Evolutionary conservation across 2,113 vertebrate species (phyloP).

Genomic region (Nibea albiflora): DNA sequence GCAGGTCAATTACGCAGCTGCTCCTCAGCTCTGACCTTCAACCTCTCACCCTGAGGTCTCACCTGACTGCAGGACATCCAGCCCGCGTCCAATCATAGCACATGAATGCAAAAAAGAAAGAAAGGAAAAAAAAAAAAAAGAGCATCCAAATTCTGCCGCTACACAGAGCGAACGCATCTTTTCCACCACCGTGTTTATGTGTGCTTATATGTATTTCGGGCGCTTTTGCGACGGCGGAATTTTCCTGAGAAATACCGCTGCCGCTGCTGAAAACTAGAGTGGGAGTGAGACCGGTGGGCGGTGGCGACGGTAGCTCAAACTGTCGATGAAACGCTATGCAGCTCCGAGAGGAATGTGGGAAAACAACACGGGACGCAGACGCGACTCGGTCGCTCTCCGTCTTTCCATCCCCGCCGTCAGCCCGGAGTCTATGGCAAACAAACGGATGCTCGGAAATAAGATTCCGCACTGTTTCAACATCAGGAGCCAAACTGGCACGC

Average conservation of each 20-base stretch:
- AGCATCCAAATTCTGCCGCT: no score
- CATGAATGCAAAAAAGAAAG: not conserved
- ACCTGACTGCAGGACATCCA: not conserved
- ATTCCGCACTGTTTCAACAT: not conserved
- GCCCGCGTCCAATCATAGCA: not conserved
- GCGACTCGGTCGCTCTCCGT: conserved; percentile 14
- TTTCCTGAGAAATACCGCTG: conserved; percentile 65
- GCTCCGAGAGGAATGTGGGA: conserved; percentile 52
- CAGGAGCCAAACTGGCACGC: not conserved
- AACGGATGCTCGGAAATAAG: conserved; percentile 1
- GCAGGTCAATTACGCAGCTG: conserved; percentile 53
- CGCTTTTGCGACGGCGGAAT: not conserved
- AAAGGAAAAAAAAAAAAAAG: no score
- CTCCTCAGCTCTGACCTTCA: conserved; percentile 31
- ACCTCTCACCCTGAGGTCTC: conserved; percentile 24
- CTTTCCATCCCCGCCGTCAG: conserved; percentile 24
- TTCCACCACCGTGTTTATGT: not conserved
- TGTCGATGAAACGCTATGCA: conserved; percentile 45
- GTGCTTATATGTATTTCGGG: conserved; percentile 19
- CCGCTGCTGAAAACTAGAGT: conserved; percentile 67
- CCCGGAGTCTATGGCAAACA: conserved; percentile 8
- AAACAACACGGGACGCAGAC: conserved; percentile 4
- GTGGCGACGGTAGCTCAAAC: conserved; percentile 52
- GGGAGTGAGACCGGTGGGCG: conserved; percentile 70
- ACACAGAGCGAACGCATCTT: no score